A percentile compares a stretch with the other conserved stretches of the same genome.
Conservation (phyloP, 1,140 invertebrate species). For the Drosophila sp. region DNA sequence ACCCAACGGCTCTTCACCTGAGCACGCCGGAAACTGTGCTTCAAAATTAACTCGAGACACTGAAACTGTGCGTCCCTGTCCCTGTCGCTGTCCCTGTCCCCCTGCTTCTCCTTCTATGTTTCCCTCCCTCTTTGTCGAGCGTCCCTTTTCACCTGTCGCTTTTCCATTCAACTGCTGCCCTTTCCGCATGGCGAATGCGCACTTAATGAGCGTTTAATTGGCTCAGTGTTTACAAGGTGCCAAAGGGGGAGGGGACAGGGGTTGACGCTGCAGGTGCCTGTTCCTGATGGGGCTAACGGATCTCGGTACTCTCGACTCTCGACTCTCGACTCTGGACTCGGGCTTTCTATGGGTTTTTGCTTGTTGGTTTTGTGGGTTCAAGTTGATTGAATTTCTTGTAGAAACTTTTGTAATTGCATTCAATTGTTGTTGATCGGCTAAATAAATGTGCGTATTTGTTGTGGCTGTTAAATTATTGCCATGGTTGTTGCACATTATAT, state of each 20-base stretch:
- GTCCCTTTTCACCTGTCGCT: background rate
- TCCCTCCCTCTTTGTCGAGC: too few species aligned
- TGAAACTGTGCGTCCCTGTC: constrained; percentile 23
- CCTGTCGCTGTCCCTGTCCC: background rate
- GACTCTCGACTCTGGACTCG: background rate
- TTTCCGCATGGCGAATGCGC: constrained; percentile 50
- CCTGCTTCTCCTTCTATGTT: background rate
- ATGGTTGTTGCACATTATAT: background rate
- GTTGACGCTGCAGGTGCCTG: too few species aligned
- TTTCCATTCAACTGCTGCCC: constrained; percentile 14
- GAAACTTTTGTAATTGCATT: constrained; percentile 76
- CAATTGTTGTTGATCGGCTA: constrained; percentile 62
- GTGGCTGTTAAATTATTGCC: constrained; percentile 5
- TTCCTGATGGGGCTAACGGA: too few species aligned
- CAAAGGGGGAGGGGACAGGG: constrained; percentile 9
- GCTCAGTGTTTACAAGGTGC: constrained; percentile 77
- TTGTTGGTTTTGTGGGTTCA: background rate
- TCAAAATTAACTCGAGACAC: constrained; percentile 57
- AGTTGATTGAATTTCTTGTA: constrained; percentile 76
- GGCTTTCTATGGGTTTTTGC: background rate
- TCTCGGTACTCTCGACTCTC: too few species aligned
- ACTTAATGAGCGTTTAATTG: constrained; percentile 83
- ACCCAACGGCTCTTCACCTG: constrained; percentile 49
- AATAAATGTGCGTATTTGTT: constrained; percentile 25
- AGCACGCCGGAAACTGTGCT: constrained; percentile 49